Base-by-base conservation (phyloP, 2,888 invertebrate genomes). In the Mayetiola destructor region DNA sequence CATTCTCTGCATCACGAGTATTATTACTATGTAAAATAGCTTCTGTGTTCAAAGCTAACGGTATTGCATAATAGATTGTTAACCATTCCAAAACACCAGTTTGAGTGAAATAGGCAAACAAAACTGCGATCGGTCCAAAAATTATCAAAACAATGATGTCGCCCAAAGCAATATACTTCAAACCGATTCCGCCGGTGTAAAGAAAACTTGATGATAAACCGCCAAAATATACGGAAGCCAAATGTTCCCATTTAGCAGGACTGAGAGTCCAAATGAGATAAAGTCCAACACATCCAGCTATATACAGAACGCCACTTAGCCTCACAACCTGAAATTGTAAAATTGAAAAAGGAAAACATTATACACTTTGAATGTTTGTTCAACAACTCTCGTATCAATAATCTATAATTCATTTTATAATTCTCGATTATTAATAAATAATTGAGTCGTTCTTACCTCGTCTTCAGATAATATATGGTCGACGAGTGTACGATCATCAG, bases 1-100 rank as follows among this genome's bases (percentile, higher is more conserved):
- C 95, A 59, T 83, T 83, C 66, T 91, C 90, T 63, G 88, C 79
- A 73, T 95, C 94, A 62, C 94, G 79, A 1, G 93, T 91, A 69
- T 96, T 95, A 69, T 95, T 96, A 66, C 91, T 88, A 69, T 95
- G 95, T 58, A 96, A 75, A 66, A 95, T 94, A 55, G 94, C 94
- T 71, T 94, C 95, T 1, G 93, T 93, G 66, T 93, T 94, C 21
- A 96, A 73, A 10, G 95, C 94, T 60, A 96, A 73, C 6, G 95
- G 95, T 65, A 95, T 83, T 23, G 94, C 93, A 74, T 94, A 95
- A 65, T 91, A 86, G 64, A 95, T 85, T 1, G 91, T 88, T 52
- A 86, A 83, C 84, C 88, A 86, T 66, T 91, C 88, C n/a, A 92
- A 80, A 61, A 83, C 78, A 4, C 95, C 95, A 0, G 92, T 90